A percentile compares a stretch with the other conserved stretches of the same genome.
These are phyloP conservation scores for Mesorhabditis belari DNA, from an alignment of 2,888 invertebrate genomes.

Conservation along the genomic window DNA sequence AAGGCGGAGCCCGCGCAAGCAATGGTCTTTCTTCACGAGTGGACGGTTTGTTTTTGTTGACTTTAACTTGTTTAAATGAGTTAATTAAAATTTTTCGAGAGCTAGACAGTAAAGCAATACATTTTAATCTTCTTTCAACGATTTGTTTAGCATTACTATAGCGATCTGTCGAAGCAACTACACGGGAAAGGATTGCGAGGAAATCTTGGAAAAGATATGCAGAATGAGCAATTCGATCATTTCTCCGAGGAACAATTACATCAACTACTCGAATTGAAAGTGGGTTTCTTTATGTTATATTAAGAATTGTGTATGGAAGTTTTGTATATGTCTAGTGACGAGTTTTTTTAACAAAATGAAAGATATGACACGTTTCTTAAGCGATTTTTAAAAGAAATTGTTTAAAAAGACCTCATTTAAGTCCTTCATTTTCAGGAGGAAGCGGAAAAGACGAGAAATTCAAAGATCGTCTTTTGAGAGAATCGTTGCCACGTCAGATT, in stretches of 20 bases:
- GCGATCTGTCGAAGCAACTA: slow-evolving; percentile 38
- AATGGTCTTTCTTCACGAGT: slow-evolving; percentile 35
- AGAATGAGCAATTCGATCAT: slow-evolving; percentile 20
- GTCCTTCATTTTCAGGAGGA: no score
- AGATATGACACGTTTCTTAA: no score
- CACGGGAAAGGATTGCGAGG: slow-evolving; percentile 29
- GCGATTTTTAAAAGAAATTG: no score
- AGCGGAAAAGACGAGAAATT: no score
- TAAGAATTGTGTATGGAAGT: no score
- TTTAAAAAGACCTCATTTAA: no score
- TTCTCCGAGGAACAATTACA: slow-evolving; percentile 40
- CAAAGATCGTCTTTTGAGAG: no score
- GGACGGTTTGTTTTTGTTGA: slow-evolving; percentile 29
- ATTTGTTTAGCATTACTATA: slow-evolving; percentile 34
- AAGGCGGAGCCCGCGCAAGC: slow-evolving; percentile 29
- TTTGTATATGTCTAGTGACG: no score
- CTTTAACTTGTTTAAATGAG: neutral
- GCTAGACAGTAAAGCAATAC: neutral
- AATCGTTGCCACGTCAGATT: no score
- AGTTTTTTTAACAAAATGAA: no score
- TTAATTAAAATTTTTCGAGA: neutral
- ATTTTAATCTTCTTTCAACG: neutral
- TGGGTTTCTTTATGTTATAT: no score
- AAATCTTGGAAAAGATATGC: slow-evolving; percentile 22
- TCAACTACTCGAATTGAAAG: slow-evolving; percentile 43